Base-by-base conservation (phyloP, 2,113 vertebrate species). In the Siniperca chuatsi region DNA sequence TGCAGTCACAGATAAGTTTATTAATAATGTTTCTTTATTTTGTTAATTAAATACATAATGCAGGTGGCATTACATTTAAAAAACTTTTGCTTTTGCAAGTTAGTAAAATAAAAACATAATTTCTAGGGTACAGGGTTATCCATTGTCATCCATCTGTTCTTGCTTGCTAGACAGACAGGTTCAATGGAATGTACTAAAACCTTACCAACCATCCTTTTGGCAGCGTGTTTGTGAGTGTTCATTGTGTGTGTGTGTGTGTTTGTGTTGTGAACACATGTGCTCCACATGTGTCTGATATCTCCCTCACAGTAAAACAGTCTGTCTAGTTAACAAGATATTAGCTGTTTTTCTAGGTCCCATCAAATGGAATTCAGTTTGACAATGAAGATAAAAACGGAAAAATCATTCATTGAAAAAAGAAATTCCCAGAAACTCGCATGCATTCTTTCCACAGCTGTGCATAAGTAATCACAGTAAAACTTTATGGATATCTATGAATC, bases 321-420 rank as follows among this genome's bases (percentile, higher is more conserved):
- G 8, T 83, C 52, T 57, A 75, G 37, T 69, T 50, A 86, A 84
- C 83, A 79, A 83, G 37, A 84, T 75, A 84, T 57, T 35, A 35
- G 69, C 29, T 82, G 81, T 81, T 88, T 90, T 89, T 78, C 66
- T 50, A 72, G 68, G 77, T 84, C 66, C 79, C 79, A 84, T 88
- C 86, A 78, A 78, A 83, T 8, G 1, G 16, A 78, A 89, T 76
- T 87, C 44, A 82, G 65, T 68, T 84, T 65, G 86, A 90, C 69
- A 15, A 9, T 25, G 11, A 79, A 77, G 44, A 78, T 64, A 57
- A 86, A 72, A 85, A 87, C 6, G 48, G 74, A 77, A 89, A 88
- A 73, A 72, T 18, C 0, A 57, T 66, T 79, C 33, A 71, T 2
- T 48, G 60, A 57, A 65, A 76, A 81, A 77, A 77, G 16, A 81